Evolutionary conservation across 2,113 vertebrate genomes (phyloP), one percentile per base, ranked within the genome.

Genomic region (Eleginops maclovinus): DNA sequence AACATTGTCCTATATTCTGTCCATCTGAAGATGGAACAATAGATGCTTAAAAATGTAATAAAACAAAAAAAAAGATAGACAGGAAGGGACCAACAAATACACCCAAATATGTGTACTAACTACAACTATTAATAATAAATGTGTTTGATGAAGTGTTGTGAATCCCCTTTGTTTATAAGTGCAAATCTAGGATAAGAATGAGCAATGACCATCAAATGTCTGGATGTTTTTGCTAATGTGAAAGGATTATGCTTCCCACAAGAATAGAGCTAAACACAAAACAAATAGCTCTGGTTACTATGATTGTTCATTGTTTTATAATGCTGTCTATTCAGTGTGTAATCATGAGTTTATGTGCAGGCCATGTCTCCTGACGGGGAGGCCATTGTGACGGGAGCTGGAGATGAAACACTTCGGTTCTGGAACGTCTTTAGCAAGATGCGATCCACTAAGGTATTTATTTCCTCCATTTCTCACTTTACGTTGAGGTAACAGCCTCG

Each of bases 361-460:
- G 98, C 98, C 4, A 99, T 99, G 97, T 99, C 98, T 36, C 98
- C 98, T 4, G 98, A 99, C 0, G 98, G 98, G n/a, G 98, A 99
- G 89, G 98, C 98, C 82, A 99, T 99, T 0, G 98, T 99, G 47
- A 99, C 98, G 0, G 98, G 98, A 53, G 98, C 98, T 3, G 98
- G 98, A 54, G 98, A 99, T 0, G 98, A 99, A 84, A 99, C 98
- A 0, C 92, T 99, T 79, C 91, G 98, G 43, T 99, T 99, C 92
- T 99, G 98, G 98, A 99, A 99, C 0, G 97, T 99, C 86, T 99
- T 99, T 84, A 99, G 98, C 90, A 99, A 99, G 92, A 99, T 97
- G 24, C 96, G 98, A 79, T 99, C 98, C 0, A 99, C 98, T 0
- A 99, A 99, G 97, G 98, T 98, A 90, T 26, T 36, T 26, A 28